Percentiles rank a stretch among this genome's conserved stretches.
phyloP scores from a whole-genome alignment of 2,113 vertebrate species.

The Nothobranchius furzeri region DNA sequence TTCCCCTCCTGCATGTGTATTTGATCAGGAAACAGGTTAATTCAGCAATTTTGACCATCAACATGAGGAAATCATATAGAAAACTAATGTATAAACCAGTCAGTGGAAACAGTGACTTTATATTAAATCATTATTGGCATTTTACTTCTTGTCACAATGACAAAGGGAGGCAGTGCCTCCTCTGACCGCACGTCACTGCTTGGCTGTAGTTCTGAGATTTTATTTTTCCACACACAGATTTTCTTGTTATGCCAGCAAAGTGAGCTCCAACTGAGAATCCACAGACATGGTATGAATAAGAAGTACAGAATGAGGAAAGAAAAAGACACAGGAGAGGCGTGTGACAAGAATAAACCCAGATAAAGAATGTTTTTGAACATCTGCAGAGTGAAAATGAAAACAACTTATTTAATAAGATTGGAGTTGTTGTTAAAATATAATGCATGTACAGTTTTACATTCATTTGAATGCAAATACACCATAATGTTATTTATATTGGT shows the following conservation, averaged over 20 bases:
- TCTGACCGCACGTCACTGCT: not conserved
- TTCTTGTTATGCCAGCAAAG: constrained; percentile 1
- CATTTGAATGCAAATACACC: too few relatives aligned
- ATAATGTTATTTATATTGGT: not conserved
- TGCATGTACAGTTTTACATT: not conserved
- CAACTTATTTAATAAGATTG: not conserved
- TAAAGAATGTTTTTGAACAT: not conserved
- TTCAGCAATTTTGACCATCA: too few relatives aligned
- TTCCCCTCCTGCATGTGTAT: too few relatives aligned
- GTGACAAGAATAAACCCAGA: constrained; percentile 4
- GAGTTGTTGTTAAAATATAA: not conserved
- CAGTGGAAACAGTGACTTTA: too few relatives aligned
- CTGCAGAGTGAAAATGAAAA: too few relatives aligned
- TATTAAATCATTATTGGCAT: too few relatives aligned
- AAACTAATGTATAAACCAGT: too few relatives aligned
- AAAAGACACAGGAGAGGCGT: not conserved
- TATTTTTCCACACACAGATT: not conserved
- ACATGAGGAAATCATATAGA: too few relatives aligned
- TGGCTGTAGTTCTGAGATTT: not conserved
- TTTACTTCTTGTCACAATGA: too few relatives aligned
- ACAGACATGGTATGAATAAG: constrained; percentile 14
- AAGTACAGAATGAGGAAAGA: constrained; percentile 3
- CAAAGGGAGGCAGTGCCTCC: too few relatives aligned
- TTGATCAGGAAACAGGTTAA: too few relatives aligned
- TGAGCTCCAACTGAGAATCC: constrained; percentile 6